Conservation (phyloP, 2,113 vertebrate genomes). For the Heloderma charlesbogerti region DNA sequence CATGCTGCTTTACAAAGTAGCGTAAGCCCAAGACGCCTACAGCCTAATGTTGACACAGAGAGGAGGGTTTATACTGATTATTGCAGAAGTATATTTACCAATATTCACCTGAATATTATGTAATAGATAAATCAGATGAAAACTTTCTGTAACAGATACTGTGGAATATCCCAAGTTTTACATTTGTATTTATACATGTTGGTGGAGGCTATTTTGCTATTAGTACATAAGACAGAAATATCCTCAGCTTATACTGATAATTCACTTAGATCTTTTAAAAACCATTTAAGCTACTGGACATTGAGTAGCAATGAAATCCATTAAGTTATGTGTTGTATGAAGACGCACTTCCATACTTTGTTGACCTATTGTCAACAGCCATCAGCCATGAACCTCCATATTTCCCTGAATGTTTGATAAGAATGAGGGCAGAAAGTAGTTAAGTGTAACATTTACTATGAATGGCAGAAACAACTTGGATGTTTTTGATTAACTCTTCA, state of each 20-base stretch:
- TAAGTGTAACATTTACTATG: constrained; percentile 48
- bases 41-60: not conserved
- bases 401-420: not conserved
- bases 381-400: not conserved
- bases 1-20: not conserved
- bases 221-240: too few relatives aligned
- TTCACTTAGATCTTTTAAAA: not conserved
- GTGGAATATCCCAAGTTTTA: not conserved
- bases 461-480: constrained; percentile 39
- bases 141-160: not conserved
- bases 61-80: not conserved
- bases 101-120: not conserved
- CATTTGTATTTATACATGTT: not conserved
- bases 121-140: not conserved
- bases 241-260: too few relatives aligned
- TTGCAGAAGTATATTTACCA: not conserved
- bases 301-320: not conserved
- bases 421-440: constrained; percentile 6
- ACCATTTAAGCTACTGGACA: not conserved
- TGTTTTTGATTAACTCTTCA: constrained; percentile 49
- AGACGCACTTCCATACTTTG: too few relatives aligned
- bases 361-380: not conserved
- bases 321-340: not conserved
- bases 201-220: not conserved
- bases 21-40: too few relatives aligned